These are phyloP conservation scores for Peromyscus californicus DNA, from an alignment of 2,113 vertebrate genomes.

Conservation along the genomic window DNA sequence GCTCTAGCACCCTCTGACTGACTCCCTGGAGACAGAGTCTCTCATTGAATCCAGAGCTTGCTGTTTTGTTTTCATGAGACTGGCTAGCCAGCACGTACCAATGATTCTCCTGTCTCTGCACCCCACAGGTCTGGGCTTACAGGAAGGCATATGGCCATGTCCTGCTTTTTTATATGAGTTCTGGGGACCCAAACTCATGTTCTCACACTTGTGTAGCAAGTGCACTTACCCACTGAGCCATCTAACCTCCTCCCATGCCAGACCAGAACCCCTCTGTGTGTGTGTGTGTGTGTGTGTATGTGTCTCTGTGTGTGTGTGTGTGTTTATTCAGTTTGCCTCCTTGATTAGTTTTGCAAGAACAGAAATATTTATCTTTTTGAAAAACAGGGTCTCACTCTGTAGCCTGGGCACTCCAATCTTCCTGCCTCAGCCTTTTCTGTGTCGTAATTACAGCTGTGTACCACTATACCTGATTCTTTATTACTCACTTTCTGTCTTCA, in stretches of 20 bases:
- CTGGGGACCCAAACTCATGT: not conserved
- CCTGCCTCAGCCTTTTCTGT: not conserved
- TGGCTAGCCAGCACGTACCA: not conserved
- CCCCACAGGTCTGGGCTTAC: not conserved
- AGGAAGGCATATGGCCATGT: not conserved
- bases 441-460: not conserved
- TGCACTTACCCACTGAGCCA: not conserved
- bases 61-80: not conserved
- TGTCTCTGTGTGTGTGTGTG: not conserved
- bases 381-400: not conserved
- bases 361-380: not conserved
- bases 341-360: not conserved
- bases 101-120: not conserved
- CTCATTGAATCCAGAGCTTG: not conserved
- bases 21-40: not conserved
- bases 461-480: not conserved
- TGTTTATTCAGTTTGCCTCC: not conserved
- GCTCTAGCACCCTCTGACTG: not conserved
- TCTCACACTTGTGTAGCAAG: not conserved
- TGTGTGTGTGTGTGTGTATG: not conserved
- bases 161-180: not conserved
- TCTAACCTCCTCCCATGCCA: not conserved
- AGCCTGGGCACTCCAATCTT: not conserved
- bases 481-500: constrained; percentile 32
- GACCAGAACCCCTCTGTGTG: not conserved